Evolutionary conservation across 2,888 invertebrate species (phyloP), one percentile per base, ranked within the genome.

Genomic region (Coenonympha glycerion): DNA sequence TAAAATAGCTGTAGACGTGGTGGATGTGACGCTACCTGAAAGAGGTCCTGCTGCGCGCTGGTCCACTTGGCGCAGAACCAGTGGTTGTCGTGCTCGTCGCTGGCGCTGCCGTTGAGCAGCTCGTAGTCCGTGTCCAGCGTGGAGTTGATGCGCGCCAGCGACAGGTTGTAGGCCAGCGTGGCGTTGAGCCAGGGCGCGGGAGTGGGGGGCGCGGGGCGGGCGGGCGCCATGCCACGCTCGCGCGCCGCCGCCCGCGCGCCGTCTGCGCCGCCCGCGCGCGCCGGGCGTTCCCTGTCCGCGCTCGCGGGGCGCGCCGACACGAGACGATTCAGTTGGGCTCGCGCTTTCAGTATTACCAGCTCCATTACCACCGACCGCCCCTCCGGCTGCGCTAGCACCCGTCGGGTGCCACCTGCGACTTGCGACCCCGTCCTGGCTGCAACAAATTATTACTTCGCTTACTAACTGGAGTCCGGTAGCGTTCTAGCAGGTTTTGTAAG

Each of bases 21-120:
- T n/a, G n/a, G n/a, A n/a, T n/a, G n/a, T n/a, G n/a, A n/a, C n/a
- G n/a, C n/a, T n/a, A 84, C 85, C 78, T 94, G 94, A 78, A 93
- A 94, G 49, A 95, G 89, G 67, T 91, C 92, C 73, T 94, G 94
- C 73, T 95, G 94, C 34, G 93, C 93, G 46, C 91, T 91, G 61
- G 91, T 92, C 94, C 94, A 94, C 71, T 93, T 92, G 56, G 91
- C 91, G 75, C 93, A 93, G 67, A 89, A 88, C 77, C 87, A 87
- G 65, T 85, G 81, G 60, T 79, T 76, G 61, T 86, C 70, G 56
- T 76, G 84, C 44, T 84, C 83, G 55, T 83, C 84, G n/a, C 78
- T 74, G 49, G 87, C 69, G 68, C 69, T 83, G 49, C 79, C 71
- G 65, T 85, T 89, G 64, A 88, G 79, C 40, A 87, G 75, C 40